These are phyloP conservation scores for Montipora capitata DNA, from an alignment of 92 coral and sea anemone genomes.

Conservation along the genomic window DNA sequence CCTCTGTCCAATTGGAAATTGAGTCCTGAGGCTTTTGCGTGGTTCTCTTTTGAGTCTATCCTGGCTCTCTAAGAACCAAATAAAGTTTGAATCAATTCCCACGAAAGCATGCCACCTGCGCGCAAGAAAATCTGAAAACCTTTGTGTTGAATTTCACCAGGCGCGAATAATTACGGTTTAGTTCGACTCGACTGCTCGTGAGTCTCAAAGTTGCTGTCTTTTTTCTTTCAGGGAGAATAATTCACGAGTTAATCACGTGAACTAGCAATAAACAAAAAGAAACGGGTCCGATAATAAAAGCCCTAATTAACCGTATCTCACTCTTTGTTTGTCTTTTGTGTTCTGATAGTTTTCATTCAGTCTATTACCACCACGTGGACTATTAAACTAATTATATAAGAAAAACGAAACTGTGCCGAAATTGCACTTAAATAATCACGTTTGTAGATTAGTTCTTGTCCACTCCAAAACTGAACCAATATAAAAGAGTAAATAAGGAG, in stretches of 20 bases:
- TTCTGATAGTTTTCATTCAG: not conserved
- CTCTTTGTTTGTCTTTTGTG: not conserved
- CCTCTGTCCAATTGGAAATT: not conserved
- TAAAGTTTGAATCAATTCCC: not conserved
- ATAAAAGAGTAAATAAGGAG: too few species aligned
- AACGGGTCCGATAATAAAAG: not conserved
- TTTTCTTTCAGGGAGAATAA: not conserved
- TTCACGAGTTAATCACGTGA: not conserved
- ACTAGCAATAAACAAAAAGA: not conserved
- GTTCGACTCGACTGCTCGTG: not conserved
- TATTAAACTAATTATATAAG: too few species aligned
- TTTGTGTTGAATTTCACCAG: not conserved
- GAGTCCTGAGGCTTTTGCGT: not conserved
- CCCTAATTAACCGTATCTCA: not conserved
- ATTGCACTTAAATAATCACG: too few species aligned
- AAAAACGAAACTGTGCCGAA: too few species aligned
- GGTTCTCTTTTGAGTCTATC: not conserved
- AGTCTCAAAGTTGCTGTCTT: not conserved
- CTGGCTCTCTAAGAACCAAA: not conserved
- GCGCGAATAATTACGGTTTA: not conserved
- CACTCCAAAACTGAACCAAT: too few species aligned
- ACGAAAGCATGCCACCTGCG: conserved; percentile 15
- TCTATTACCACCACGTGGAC: not conserved
- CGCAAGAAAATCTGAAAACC: not conserved
- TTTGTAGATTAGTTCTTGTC: too few species aligned